Evolutionary conservation across 2,888 invertebrate species (phyloP).

Genomic region (Agrochola lota): DNA sequence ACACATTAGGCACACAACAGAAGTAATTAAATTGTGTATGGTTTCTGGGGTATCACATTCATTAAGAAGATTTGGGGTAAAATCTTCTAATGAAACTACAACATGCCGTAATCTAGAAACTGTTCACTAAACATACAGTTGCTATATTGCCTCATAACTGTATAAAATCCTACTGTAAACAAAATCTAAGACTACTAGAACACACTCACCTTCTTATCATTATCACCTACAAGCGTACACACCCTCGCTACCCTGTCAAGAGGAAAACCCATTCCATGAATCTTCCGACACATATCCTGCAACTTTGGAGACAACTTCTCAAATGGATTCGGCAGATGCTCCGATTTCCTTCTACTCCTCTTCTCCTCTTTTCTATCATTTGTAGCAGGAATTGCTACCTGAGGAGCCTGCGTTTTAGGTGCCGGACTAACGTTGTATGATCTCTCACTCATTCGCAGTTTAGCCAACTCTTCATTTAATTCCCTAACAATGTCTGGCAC

Average conservation of each 20-base stretch:
- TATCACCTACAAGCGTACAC: constrained; percentile 93
- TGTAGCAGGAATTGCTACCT: constrained; percentile 68
- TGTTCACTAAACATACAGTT: background rate
- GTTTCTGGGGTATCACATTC: too few relatives aligned
- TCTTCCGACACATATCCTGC: constrained; percentile 93
- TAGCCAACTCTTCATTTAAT: constrained; percentile 92
- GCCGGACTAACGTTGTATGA: constrained; percentile 90
- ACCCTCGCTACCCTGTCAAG: constrained; percentile 94
- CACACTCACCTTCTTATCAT: constrained; percentile 95
- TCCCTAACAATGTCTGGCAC: constrained; percentile 95
- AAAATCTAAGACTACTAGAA: background rate
- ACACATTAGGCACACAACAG: background rate
- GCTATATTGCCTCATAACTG: background rate
- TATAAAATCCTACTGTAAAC: background rate
- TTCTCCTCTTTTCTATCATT: constrained; percentile 75
- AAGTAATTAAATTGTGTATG: background rate
- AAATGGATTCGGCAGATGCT: constrained; percentile 83
- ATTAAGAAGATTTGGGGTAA: background rate
- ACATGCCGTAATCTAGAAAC: background rate
- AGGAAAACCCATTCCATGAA: constrained; percentile 97
- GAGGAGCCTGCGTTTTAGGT: constrained; percentile 73
- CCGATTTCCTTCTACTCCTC: constrained; percentile 76
- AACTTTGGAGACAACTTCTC: constrained; percentile 87
- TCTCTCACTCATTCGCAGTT: constrained; percentile 87
- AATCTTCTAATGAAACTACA: background rate